Base-by-base conservation (phyloP, 2,797 vertebrate species). In the Sphaeramia orbicularis region DNA sequence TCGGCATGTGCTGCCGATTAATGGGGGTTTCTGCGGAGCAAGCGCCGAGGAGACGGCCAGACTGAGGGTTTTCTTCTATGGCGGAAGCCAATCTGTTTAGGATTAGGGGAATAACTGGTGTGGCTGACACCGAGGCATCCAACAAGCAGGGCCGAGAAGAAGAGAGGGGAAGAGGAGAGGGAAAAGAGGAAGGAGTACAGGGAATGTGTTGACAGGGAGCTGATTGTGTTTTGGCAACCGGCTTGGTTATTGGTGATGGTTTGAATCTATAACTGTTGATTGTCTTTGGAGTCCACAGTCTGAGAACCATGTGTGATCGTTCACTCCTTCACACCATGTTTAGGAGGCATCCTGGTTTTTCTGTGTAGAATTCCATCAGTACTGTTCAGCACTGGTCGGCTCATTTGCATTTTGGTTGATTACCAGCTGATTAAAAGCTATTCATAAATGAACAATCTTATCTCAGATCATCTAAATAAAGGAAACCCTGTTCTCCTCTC, bases 81-180 rank as follows among this genome's bases (percentile, higher is more conserved):
- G 90, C 81, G 79, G 91, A 91, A 93, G 91, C 86, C 87, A 92
- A 93, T 94, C 93, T 94, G 93, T 94, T 94, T 92, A 75, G 92
- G 91, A 94, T 95, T 95, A 93, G 63, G 80, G 81, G 86, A 92
- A 90, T 91, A 93, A 90, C 90, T 89, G 88, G 91, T 93, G 92
- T 76, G 89, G 90, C 89, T 93, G 89, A 93, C 90, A 89, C 84
- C 48, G 78, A 89, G 81, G 81, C 67, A 80, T 92, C 90, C 92
- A 92, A 84, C 81, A 87, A 85, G 70, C 77, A 65, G 73, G 47
- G 74, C 70, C 65, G 71, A 74, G 78, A 74, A 74, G 78, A 74
- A 53, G 69, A 67, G 70, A 68, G 55, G 78, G 82, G 71, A 85
- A 62, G 81, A 65, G 75, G 59, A 72, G 71, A 62, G 69, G 76